These are phyloP conservation scores for Pseudomyrmex cubaensis DNA, from an alignment of 1,140 invertebrate species.

Conservation along the genomic window DNA sequence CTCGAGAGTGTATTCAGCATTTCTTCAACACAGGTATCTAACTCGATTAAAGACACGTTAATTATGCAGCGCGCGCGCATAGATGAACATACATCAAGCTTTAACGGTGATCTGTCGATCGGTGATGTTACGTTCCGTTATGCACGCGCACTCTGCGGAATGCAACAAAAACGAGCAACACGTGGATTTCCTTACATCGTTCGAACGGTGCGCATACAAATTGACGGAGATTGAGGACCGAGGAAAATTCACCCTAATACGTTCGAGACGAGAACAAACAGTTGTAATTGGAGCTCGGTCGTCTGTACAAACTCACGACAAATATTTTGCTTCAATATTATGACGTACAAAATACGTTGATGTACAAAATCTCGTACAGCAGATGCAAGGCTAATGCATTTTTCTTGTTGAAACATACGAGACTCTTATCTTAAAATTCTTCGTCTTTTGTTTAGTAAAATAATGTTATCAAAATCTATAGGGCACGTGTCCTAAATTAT, in stretches of 20 bases:
- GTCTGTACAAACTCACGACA: constrained; percentile 1
- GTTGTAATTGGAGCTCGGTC: constrained; percentile 21
- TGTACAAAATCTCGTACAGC: neutral
- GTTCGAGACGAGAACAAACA: constrained; percentile 25
- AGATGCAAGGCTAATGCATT: neutral
- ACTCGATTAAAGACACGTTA: constrained; percentile 52
- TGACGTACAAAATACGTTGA: neutral
- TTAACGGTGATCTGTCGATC: constrained; percentile 65
- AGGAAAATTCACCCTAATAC: constrained; percentile 11
- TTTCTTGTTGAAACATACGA: too few species aligned
- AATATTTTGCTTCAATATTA: constrained; percentile 29
- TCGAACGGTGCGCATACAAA: constrained; percentile 3
- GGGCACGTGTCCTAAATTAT: too few species aligned
- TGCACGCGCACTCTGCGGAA: constrained; percentile 28
- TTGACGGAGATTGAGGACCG: constrained; percentile 23
- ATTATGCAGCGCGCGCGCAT: constrained; percentile 55
- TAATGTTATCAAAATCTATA: too few species aligned
- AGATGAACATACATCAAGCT: constrained; percentile 41
- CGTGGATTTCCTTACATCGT: constrained; percentile 20
- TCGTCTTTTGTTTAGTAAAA: too few species aligned
- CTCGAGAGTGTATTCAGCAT: too few species aligned
- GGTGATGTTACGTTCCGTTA: constrained; percentile 58
- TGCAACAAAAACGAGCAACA: constrained; percentile 33
- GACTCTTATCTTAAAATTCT: too few species aligned
- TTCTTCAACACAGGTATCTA: neutral